Percentiles rank a stretch among this genome's conserved stretches.
Evolutionary conservation across 2,888 invertebrate species (phyloP).

Genomic region (Agrochola circellaris): DNA sequence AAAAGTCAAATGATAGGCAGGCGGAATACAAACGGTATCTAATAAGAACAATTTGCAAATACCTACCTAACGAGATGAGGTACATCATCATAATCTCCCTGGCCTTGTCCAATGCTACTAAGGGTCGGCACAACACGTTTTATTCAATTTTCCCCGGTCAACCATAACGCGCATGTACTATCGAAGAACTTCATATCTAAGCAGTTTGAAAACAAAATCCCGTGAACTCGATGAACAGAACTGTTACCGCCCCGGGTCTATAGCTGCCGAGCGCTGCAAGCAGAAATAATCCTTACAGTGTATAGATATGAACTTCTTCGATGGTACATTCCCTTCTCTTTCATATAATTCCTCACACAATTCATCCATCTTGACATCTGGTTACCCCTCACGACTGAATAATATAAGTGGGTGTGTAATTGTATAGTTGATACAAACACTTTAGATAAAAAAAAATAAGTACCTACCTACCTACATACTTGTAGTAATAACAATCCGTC

Average conservation of each 20-base stretch:
- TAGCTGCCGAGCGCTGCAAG: no score
- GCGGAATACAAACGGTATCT: neutral
- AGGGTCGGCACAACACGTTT: neutral
- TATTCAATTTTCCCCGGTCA: neutral
- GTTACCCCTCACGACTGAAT: neutral
- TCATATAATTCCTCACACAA: neutral
- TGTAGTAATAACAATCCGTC: slow-evolving; percentile 25
- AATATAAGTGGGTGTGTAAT: slow-evolving; percentile 5
- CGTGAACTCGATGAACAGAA: no score
- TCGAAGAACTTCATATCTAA: no score
- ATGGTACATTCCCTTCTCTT: neutral
- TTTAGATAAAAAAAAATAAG: slow-evolving; percentile 27
- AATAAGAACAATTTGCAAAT: neutral
- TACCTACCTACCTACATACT: neutral
- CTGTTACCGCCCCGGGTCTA: no score
- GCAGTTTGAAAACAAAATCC: no score
- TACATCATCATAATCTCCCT: neutral
- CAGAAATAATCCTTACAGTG: no score
- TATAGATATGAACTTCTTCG: no score
- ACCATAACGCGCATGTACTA: neutral
- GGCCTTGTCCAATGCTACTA: neutral
- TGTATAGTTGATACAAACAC: neutral
- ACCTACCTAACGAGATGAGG: neutral
- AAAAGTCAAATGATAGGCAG: slow-evolving; percentile 7
- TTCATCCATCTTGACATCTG: neutral